These are phyloP conservation scores for Philopedon plagiatum DNA, from an alignment of 2,888 invertebrate species.

Conservation along the genomic window DNA sequence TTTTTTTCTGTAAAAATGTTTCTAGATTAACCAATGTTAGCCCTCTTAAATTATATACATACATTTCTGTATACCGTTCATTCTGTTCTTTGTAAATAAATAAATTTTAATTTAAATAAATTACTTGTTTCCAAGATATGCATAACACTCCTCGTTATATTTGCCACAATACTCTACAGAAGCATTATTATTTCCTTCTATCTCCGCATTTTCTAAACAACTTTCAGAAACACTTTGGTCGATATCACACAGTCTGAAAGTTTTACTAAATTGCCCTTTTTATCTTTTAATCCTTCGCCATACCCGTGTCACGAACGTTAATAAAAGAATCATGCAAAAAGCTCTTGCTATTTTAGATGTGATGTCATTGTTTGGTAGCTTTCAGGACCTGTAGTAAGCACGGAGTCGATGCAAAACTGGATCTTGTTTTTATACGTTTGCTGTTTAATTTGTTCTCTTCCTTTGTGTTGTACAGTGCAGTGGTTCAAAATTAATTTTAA, in stretches of 20 bases:
- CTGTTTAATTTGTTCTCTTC: slow-evolving; percentile 1
- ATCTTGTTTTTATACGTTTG: slow-evolving; percentile 10
- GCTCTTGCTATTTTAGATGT: slow-evolving; percentile 22
- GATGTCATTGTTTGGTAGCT: slow-evolving; percentile 26
- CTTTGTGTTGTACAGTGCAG: background rate
- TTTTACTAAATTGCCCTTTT: background rate
- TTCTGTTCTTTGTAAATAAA: no score
- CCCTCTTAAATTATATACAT: no score
- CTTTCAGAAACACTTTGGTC: no score
- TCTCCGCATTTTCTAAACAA: no score
- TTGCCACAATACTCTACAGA: no score
- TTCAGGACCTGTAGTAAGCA: slow-evolving; percentile 16
- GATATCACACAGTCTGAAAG: background rate
- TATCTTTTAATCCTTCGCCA: slow-evolving; percentile 7
- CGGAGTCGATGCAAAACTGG: slow-evolving; percentile 2
- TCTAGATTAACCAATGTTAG: no score
- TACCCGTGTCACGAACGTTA: slow-evolving; percentile 10
- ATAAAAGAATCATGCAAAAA: slow-evolving; percentile 15
- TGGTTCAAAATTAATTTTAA: background rate
- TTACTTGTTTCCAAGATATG: no score
- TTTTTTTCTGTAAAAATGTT: no score
- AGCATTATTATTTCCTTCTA: no score
- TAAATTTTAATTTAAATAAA: no score
- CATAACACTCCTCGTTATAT: no score
- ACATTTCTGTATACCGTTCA: no score